Conservation (phyloP, 2,113 vertebrate species). For the Istiophorus platypterus region DNA sequence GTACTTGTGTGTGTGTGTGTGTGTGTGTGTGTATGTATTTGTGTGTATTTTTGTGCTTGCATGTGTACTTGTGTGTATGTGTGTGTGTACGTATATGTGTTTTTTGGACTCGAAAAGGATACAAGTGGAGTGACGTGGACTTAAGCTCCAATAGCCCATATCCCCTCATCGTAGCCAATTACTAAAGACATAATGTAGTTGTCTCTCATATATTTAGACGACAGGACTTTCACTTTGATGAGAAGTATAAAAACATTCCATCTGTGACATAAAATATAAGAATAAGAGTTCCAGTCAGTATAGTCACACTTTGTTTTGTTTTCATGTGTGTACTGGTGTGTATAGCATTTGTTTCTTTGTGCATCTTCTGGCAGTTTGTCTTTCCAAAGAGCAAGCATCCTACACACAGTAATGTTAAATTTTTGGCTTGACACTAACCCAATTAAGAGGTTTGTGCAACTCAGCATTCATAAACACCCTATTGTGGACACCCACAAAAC, state of each 20-base stretch:
- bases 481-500: neutral
- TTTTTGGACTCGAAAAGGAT: neutral
- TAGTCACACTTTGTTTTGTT: neutral
- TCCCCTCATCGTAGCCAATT: neutral
- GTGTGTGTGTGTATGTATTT: too few relatives aligned
- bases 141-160: neutral
- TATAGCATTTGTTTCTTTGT: neutral
- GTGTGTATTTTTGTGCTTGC: too few relatives aligned
- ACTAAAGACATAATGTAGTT: neutral
- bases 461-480: slow-evolving; percentile 1
- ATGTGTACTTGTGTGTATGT: neutral
- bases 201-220: neutral
- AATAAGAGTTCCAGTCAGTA: neutral
- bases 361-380: slow-evolving; percentile 5
- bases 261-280: slow-evolving; percentile 2
- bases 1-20: neutral
- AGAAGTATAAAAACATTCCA: neutral
- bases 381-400: slow-evolving; percentile 13
- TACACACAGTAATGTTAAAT: slow-evolving; percentile 13
- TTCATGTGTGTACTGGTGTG: neutral
- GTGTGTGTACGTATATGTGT: neutral
- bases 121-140: neutral
- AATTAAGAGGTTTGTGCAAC: slow-evolving; percentile 7
- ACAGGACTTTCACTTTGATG: neutral
- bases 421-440: slow-evolving; percentile 14